Evolutionary conservation across 2,797 vertebrate species (phyloP), one percentile per base, ranked within the genome.

Genomic region (Oreochromis mossambicus): DNA sequence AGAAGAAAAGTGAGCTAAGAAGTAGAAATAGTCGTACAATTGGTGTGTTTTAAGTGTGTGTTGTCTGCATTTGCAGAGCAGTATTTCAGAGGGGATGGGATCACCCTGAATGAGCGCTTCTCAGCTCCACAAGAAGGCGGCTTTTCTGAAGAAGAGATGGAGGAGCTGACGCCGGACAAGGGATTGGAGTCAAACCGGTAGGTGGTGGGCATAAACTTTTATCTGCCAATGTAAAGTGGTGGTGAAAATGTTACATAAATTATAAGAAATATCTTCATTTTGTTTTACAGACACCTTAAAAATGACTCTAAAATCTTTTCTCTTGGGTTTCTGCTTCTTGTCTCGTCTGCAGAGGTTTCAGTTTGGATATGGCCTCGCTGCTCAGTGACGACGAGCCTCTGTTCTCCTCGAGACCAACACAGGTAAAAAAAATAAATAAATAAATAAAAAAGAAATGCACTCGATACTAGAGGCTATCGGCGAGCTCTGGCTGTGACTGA

Each of bases 21-120:
- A 48, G 5, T 13, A 0, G 11, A 75, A 8, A n/a, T 32, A 19
- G 26, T 14, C 0, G 0, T 70, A 26, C 38, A 70, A 4, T 3
- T 1, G 1, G 14, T 46, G 38, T 32, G 10, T 50, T 32, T 50
- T 13, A 73, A 19, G 10, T 70, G 19, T 76, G 5, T 70, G 29
- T 34, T 0, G 12, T 83, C 3, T 81, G 15, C 15, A 0, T 41
- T 29, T 5, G 7, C 95, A 99, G 98, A 97, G 86, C 96, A 95
- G 89, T 97, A 97, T 90, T 99, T 98, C 92, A 78, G 96, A 86
- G 95, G 94, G 17, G 82, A 96, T 58, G 94, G 93, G 1, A 29
- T 97, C 87, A 97, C 97, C 6, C 94, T 99, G 32, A 97, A 97
- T 8, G 93, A 98, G n/a, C 97, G 98, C 4, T 99, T 99, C 92